Base-by-base conservation (phyloP, 2,797 vertebrate species). In the Pipistrellus pygmaeus region DNA sequence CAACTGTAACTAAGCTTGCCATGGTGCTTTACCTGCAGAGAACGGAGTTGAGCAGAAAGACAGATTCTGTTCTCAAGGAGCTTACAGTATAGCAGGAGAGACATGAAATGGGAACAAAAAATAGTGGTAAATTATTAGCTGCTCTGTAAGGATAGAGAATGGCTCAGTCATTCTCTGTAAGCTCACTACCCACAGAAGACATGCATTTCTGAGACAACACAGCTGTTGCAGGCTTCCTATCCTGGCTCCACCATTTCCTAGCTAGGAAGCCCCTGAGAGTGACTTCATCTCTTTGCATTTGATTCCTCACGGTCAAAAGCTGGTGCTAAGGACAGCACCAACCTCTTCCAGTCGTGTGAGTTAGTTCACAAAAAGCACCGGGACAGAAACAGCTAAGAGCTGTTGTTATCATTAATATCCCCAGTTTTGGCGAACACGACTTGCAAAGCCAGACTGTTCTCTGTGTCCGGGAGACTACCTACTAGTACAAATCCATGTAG, bases 121-220 rank as follows among this genome's bases (percentile, higher is more conserved):
- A 41, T 60, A 84, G 27, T 32, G 32, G n/a, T 57, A 91, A 64
- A 89, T 57, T 60, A 55, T 48, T 30, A 68, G 30, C 38, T 90
- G 53, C 35, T 75, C 41, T 69, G 64, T 69, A 46, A 86, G 81
- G 17, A 76, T n/a, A 72, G 18, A 94, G 25, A 86, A 62, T 27
- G 17, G 84, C 38, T 76, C 62, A 66, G 35, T 25, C 38, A 23
- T 76, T 82, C 25, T 85, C 62, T 60, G 6, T n/a, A 83, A 80
- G 30, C 8, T 3, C 6, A 60, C 32, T 35, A 32, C 13, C n/a
- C 30, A 92, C 4, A 88, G 64, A 71, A 91, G 17, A 20, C 62
- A 87, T 44, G 81, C 30, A 73, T 69, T 73, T 85, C 11, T 75
- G 72, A 89, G 66, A 83, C 35, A 87, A 73, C n/a, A 44, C 30